phyloP scores from a whole-genome alignment of 2,113 vertebrate species.

The Agelaius tricolor region DNA sequence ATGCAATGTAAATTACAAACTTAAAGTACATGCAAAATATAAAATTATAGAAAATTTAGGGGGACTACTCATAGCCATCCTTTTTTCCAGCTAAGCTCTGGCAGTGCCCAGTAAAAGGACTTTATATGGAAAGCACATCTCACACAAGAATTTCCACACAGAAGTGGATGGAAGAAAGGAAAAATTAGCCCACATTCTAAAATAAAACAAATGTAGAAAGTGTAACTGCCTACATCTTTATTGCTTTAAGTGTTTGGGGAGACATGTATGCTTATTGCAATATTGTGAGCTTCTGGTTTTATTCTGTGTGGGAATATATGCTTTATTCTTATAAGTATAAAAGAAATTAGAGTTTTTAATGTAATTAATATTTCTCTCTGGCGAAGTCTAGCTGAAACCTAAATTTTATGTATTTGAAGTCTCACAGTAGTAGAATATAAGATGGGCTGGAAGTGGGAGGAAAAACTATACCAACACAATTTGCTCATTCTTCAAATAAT shows the following conservation, averaged over 20 bases:
- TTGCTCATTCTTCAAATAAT: not conserved
- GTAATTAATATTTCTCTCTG: not conserved
- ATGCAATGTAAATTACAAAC: not conserved
- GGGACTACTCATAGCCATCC: not conserved
- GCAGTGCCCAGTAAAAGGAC: not conserved
- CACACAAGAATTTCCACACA: not conserved
- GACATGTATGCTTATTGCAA: not conserved
- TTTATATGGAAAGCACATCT: not conserved
- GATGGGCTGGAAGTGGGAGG: not conserved
- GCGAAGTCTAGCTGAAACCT: not conserved
- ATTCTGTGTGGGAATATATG: not conserved
- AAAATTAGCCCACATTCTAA: not conserved
- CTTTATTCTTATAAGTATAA: not conserved
- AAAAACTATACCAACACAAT: not conserved
- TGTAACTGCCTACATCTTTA: not conserved
- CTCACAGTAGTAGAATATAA: not conserved
- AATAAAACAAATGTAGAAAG: not conserved
- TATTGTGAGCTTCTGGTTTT: not conserved
- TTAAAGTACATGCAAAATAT: not conserved
- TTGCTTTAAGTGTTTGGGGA: not conserved
- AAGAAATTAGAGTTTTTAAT: not conserved
- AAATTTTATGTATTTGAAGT: not conserved
- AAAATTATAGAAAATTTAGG: not conserved
- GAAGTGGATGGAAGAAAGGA: not conserved
- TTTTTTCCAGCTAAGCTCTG: not conserved